Evolutionary conservation across 2,797 vertebrate species (phyloP).

Genomic region (Phoxinus dragarum): DNA sequence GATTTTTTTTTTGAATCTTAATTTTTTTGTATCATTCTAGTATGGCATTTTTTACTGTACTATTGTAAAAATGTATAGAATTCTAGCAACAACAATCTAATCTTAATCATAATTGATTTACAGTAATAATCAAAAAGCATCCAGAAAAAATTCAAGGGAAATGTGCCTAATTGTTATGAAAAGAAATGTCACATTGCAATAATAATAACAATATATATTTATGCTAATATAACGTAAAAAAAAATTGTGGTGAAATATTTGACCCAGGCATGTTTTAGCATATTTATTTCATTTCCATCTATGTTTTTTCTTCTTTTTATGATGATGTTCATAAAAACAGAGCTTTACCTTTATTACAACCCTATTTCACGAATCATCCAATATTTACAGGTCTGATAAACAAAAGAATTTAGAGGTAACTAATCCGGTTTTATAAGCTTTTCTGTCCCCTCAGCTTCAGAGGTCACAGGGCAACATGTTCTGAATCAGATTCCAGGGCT

Average conservation of each 20-base stretch:
- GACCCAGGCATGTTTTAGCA: background rate
- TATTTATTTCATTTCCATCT: background rate
- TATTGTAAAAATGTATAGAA: background rate
- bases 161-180: background rate
- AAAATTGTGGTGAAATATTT: background rate
- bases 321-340: background rate
- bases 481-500: constrained; percentile 20
- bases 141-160: background rate
- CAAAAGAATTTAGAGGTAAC: background rate
- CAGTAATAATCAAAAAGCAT: background rate
- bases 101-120: background rate
- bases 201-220: background rate
- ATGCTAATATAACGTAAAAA: background rate
- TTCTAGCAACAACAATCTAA: background rate
- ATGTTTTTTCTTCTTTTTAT: background rate
- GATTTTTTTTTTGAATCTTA: too few relatives aligned
- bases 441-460: background rate
- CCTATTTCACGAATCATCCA: background rate
- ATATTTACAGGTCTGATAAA: constrained; percentile 19
- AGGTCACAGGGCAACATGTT: constrained; percentile 7
- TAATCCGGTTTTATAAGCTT: background rate
- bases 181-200: background rate
- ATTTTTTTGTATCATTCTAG: accelerated
- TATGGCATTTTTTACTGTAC: background rate
- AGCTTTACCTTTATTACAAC: background rate